Evolutionary conservation across 2,888 invertebrate species (phyloP).

Genomic region (Netelia inedita): DNA sequence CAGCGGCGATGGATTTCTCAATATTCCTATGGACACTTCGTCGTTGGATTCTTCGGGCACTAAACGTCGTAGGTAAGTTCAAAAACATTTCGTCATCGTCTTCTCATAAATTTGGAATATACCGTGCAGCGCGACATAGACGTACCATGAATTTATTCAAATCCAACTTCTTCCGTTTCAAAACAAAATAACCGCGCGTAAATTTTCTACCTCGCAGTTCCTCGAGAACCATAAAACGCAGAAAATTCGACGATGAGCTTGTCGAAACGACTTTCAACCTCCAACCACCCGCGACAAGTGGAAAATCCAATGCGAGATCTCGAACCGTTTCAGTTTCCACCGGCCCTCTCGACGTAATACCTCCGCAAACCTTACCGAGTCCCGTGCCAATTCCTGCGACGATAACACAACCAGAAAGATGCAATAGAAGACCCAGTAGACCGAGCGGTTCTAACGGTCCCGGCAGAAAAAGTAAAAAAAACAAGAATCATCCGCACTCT

Average conservation of each 20-base stretch:
- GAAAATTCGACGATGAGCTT: conserved; percentile 98
- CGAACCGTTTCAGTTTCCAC: conserved; percentile 80
- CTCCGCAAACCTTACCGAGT: conserved; percentile 77
- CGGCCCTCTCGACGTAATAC: conserved; percentile 78
- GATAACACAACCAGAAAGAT: conserved; percentile 79
- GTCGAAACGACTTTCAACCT: conserved; percentile 89
- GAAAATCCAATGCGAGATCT: conserved; percentile 81
- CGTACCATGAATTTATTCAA: no score
- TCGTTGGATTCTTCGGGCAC: conserved; percentile 80
- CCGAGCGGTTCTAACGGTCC: conserved; percentile 81
- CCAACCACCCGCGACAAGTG: conserved; percentile 81
- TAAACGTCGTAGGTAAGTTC: conserved; percentile 81
- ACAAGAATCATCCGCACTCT: conserved; percentile 89
- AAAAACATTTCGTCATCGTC: neutral
- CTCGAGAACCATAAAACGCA: conserved; percentile 96
- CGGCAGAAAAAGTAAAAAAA: conserved; percentile 84
- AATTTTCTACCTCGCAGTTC: conserved; percentile 87
- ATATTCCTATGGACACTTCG: conserved; percentile 80
- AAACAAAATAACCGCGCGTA: neutral
- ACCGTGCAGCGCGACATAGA: no score
- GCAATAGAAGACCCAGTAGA: conserved; percentile 80
- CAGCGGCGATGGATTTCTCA: conserved; percentile 78
- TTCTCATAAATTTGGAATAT: neutral
- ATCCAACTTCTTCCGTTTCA: no score
- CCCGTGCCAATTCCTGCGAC: conserved; percentile 78